Conservation (phyloP, 2,797 vertebrate species). For the Chromobotia macracanthus region DNA sequence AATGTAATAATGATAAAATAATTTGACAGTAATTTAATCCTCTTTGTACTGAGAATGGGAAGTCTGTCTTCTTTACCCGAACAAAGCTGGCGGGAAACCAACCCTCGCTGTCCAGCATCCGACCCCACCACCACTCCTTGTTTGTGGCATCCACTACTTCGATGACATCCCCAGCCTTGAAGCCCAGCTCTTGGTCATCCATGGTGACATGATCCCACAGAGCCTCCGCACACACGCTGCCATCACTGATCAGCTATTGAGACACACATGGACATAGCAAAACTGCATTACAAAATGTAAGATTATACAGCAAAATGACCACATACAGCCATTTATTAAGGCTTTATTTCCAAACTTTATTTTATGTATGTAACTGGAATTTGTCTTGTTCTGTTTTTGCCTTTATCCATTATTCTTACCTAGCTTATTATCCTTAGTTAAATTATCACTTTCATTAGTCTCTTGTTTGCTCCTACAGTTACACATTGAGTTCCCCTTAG, state of each 20-base stretch:
- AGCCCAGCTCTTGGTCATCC: constrained; percentile 96
- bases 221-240: constrained; percentile 91
- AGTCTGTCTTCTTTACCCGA: constrained; percentile 76
- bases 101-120: constrained; percentile 89
- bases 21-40: constrained; percentile 17
- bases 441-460: too few species aligned
- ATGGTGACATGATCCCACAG: constrained; percentile 98
- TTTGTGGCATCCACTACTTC: constrained; percentile 96
- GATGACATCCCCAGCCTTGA: constrained; percentile 93
- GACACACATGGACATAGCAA: constrained; percentile 36
- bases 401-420: too few species aligned
- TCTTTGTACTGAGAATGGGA: constrained; percentile 3
- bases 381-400: too few species aligned
- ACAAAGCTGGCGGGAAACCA: constrained; percentile 98
- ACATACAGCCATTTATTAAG: neutral
- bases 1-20: constrained; percentile 16
- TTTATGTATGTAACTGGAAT: neutral
- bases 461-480: too few species aligned
- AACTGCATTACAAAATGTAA: neutral
- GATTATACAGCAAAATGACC: neutral
- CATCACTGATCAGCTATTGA: constrained; percentile 93
- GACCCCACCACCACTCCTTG: constrained; percentile 99
- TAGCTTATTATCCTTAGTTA: too few species aligned
- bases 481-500: too few species aligned
- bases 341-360: neutral